Evolutionary conservation across 2,797 vertebrate genomes (phyloP), one percentile per base, ranked within the genome.

Genomic region (Limnodromus scolopaceus): DNA sequence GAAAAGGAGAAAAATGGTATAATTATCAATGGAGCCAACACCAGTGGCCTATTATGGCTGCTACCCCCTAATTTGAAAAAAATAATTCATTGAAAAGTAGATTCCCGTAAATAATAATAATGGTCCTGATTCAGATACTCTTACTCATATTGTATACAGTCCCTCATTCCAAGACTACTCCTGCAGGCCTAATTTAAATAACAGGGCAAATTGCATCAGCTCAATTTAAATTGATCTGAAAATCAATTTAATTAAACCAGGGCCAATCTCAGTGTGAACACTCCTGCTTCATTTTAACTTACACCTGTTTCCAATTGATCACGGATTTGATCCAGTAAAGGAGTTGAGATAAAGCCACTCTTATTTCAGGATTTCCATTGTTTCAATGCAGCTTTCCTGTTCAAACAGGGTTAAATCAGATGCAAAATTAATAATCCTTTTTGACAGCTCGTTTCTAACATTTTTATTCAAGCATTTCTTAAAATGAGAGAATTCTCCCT

Each of bases 1-100:
- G 96, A 97, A 94, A 97, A 97, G 96, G 91, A 97, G 97, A 98
- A 97, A 98, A 98, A 97, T 96, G 96, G 98, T 97, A 97, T 98
- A 98, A 97, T 98, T 98, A 98, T 90, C 97, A 97, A 96, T 96
- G 92, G 97, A 97, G 96, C 97, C 97, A 97, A 97, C 95, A 86
- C 90, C 95, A 97, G 97, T 98, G 98, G 97, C 95, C 95, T 92
- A 97, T 96, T 97, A 97, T 81, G 90, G 91, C 96, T 98, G 96
- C 93, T 95, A 97, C 96, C 97, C 87, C 93, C 97, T 97, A 95
- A 98, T 97, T 97, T 97, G 95, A 92, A 98, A 97, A 97, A 96
- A 89, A 94, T 75, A 95, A 93, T 93, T 82, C 93, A 92, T 43
- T 97, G 95, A 93, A 86, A 93, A 97, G 95, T 80, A 93, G 94